Evolutionary conservation across 2,888 invertebrate genomes (phyloP), one percentile per base, ranked within the genome.

Genomic region (Hypomecis punctinalis): DNA sequence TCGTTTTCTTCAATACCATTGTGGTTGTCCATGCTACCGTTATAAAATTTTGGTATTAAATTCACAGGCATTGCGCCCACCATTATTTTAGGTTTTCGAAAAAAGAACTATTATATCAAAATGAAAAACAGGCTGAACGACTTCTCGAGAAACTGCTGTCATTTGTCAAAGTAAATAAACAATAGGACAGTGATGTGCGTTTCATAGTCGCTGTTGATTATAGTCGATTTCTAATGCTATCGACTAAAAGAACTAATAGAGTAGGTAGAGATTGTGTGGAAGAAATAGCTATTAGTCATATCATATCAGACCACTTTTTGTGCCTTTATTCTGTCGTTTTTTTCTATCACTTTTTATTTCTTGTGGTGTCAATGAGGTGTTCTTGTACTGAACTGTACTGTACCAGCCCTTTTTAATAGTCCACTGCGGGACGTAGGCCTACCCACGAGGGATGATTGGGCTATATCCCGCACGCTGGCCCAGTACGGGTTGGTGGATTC

Each of bases 21-120:
- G 68, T 90, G 86, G 85, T 86, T 88, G 75, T 88, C 90, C 91
- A 92, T 92, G 77, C 88, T 81, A 79, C 90, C 91, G 82, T 91
- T 91, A 76, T 83, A 92, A 91, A 91, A 93, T 91, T 92, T 93
- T 83, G 93, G 92, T 83, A 92, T 88, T 84, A 93, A 82, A 83
- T 91, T 89, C 78, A 93, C 91, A 91, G 93, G 92, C 92, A 92
- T 91, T 72, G 91, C 93, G 91, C 93, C 93, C 89, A 93, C 93
- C 93, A 93, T 93, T 89, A 85, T 93, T 84, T 86, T 75, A 73
- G 72, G 80, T 85, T 86, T 91, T 90, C 86, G 83, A 90, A 91
- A 91, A 87, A 83, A 77, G 90, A 90, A 91, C 82, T 88, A 80
- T 88, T 86, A n/a, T 85, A 84, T 76, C 76, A 87, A 90, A 89